Base-by-base conservation (phyloP, 35 echinoderm and acorn worm genomes). In the Anneissia japonica region DNA sequence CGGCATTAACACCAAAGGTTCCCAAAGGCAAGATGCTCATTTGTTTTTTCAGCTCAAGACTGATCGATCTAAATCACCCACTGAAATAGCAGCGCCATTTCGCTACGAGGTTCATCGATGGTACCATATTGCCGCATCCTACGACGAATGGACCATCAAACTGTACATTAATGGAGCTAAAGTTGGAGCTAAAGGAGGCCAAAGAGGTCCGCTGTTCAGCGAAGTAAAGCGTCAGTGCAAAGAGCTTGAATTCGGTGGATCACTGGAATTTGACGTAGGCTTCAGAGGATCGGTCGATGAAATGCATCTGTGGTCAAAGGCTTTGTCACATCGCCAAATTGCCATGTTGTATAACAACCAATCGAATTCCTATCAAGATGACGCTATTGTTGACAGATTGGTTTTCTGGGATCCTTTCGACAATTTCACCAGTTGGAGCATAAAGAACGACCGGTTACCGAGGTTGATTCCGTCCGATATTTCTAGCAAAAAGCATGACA, bases 131-230 rank as follows among this genome's bases (percentile, higher is more conserved):
- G 87, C 92, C 23, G 92, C 85, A 3, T 89, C 92, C 17, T 99
- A 94, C 73, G 86, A 94, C 76, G 96, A 92, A 29, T 38, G 39
- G 26, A 78, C 28, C 33, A 84, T 91, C 83, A 90, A 72, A 51
- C 89, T 99, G 17, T 99, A 89, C 75, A 82, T 94, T n/a, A 86
- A 99, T 83, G 92, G 96, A 9, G 96, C 96, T n/a, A 88, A 89
- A 77, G 87, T 99, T 0, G 85, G 56, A 1, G 83, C 84, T 9
- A 86, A 88, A 3, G 23, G 43, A 9, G 89, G 92, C 0, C 89
- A 93, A 84, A 37, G 41, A 30, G 96, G 96, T 31, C 88, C 85
- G 9, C 82, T 94, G 26, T 99, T 99, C 26, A 88, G 86, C 31
- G 72, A 81, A 45, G 86, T 81, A 21, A 86, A 89, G 0, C 81